Evolutionary conservation across 2,888 invertebrate species (phyloP), one percentile per base, ranked within the genome.

Genomic region (Gisinianus flammeolus): DNA sequence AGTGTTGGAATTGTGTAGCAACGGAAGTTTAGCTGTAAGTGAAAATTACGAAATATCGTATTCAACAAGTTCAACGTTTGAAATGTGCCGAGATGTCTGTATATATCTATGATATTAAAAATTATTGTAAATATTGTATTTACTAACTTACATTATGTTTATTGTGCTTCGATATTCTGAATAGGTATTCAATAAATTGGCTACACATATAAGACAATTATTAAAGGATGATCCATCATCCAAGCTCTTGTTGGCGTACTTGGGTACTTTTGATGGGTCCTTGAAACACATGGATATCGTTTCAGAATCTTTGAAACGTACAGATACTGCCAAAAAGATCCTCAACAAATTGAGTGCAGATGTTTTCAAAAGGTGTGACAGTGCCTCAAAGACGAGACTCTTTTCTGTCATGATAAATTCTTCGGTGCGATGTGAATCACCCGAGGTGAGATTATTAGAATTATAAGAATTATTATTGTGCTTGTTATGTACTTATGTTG

Each of bases 191-290:
- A 58, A 68, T 10, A 79, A 79, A 22, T 66, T 83, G 16, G 75
- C 79, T 10, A 79, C 80, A 6, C 54, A 77, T 30, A 76, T 81
- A 79, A 81, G 44, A 22, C 75, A 72, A 28, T 64, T 83, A 16
- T 44, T 82, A 12, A 69, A 77, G 22, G 76, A 69, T 0, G 71
- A 81, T 54, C 78, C 81, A 12, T 66, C 79, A 8, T 81, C 81
- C 0, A 76, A 80, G 31, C 77, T 82, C n/a, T 56, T 83, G 10
- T 28, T 79, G 4, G 79, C 81, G 4, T 58, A 83, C 10, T 64
- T 84, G 35, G 77, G 81, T 62, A 83, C 81, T 58, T 85, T 76
- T 64, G 83, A 85, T 76, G 80, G 80, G 0, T 76, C 81, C 0
- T 56, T 80, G 0, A 56, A 80, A 24, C n/a, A 80, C n/a, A 22